Evolutionary conservation across 2,113 vertebrate genomes (phyloP), one percentile per base, ranked within the genome.

Genomic region (Vulpes vulpes): DNA sequence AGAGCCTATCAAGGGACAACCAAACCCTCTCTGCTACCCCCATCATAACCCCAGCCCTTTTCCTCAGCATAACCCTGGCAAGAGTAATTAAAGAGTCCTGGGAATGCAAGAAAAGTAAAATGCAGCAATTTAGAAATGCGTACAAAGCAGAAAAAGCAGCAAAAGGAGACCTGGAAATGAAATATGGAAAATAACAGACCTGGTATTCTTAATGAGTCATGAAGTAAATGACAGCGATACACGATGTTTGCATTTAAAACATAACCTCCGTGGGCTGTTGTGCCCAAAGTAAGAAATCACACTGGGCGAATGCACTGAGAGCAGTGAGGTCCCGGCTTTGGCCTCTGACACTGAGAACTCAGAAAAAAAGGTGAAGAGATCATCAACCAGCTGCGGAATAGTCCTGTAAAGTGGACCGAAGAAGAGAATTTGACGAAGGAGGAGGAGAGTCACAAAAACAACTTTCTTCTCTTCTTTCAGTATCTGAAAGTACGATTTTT

Each of bases 181-280:
- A 92, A 92, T 89, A 23, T 30, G 8, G 49, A 94, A 96, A 93
- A 90, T 65, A 82, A 81, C 49, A 93, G 55, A 43, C 16, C 32
- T 83, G 4, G 35, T 62, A 14, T n/a, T 94, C 71, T n/a, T 89
- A 88, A 85, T 76, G 64, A 89, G 8, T 93, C 82, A 89, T 55
- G n/a, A 95, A 92, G 32, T 53, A 93, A 96, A 89, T 35, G 78
- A 49, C 59, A 86, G 16, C 4, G 23, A 55, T 43, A 83, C 9
- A n/a, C 59, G 59, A 38, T 1, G 3, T 9, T 17, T 79, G 55
- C 64, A 82, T 90, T 87, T 94, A 79, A 85, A 89, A 76, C 23
- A 60, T 60, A 79, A 74, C 79, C 85, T 43, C 78, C 91, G 38
- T 1, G n/a, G 11, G 25, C 32, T 88, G 11, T 22, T 30, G 32